Evolutionary conservation across 1,140 invertebrate genomes (phyloP).

Genomic region (Nylanderia fulva): DNA sequence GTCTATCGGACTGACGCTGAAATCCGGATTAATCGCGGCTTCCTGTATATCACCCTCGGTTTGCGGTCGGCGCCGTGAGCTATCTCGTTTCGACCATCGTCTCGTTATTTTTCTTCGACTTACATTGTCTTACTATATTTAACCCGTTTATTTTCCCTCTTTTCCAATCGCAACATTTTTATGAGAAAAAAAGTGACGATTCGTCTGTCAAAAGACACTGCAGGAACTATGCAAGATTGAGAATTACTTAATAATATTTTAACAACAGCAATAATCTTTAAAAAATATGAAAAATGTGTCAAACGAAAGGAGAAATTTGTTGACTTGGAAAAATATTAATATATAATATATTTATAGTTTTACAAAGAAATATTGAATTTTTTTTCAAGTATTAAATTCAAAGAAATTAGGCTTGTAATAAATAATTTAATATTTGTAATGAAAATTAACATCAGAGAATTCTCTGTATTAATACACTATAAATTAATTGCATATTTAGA

Average conservation of each 20-base stretch:
- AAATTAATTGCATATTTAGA: background rate
- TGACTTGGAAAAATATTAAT: background rate
- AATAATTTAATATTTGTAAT: background rate
- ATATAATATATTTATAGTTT: background rate
- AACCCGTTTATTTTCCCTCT: background rate
- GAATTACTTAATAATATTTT: background rate
- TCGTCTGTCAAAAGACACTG: background rate
- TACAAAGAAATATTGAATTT: background rate
- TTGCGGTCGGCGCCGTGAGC: conserved; percentile 45
- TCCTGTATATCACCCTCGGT: conserved; percentile 60
- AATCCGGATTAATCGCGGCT: conserved; percentile 73
- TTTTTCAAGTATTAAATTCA: no score
- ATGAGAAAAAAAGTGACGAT: background rate
- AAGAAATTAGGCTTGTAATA: background rate
- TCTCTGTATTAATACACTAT: no score
- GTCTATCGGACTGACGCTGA: conserved; percentile 73
- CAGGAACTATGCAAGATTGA: background rate
- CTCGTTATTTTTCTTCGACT: conserved; percentile 60
- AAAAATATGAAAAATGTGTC: background rate
- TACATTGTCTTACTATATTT: background rate
- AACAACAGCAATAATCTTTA: background rate
- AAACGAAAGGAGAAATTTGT: background rate
- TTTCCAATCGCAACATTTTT: background rate
- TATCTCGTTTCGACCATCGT: conserved; percentile 37
- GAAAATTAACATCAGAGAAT: background rate